Percentiles rank a stretch among this genome's conserved stretches.
Conservation (phyloP, 2,113 vertebrate species). For the Maccullochella peelii region DNA sequence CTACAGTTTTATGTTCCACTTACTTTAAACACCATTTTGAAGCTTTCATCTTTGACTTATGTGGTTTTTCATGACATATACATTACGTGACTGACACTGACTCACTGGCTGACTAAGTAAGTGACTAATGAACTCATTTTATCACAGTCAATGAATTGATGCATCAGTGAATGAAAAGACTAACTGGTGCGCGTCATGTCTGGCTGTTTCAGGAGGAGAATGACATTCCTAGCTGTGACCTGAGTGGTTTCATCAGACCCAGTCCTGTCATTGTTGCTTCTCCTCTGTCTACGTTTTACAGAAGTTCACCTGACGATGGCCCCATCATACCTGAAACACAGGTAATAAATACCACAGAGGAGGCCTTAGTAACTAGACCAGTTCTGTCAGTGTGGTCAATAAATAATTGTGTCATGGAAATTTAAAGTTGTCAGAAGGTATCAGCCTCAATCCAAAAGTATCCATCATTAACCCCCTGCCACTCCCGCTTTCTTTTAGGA, state of each 20-base stretch:
- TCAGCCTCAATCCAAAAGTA: not conserved
- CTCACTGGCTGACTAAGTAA: not conserved
- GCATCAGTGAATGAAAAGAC: not conserved
- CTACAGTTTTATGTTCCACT: not conserved
- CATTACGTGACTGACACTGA: not conserved
- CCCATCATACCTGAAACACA: slow-evolving; percentile 97
- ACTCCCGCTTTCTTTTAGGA: too few species aligned
- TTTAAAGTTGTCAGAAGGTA: not conserved
- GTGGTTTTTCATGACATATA: not conserved
- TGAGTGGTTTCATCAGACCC: slow-evolving; percentile 95
- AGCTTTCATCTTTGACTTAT: not conserved
- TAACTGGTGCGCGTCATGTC: not conserved
- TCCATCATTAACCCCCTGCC: not conserved
- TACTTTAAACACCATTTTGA: not conserved
- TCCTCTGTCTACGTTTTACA: slow-evolving; percentile 93
- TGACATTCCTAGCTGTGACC: slow-evolving; percentile 97
- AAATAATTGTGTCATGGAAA: not conserved
- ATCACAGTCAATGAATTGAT: not conserved
- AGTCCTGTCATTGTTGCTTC: slow-evolving; percentile 94
- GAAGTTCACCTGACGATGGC: slow-evolving; percentile 91
- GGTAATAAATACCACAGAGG: slow-evolving; percentile 79
- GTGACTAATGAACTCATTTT: slow-evolving; percentile 2
- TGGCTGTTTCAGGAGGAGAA: slow-evolving; percentile 89
- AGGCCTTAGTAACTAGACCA: not conserved
- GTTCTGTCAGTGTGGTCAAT: not conserved